phyloP scores from a whole-genome alignment of 2,797 vertebrate genomes.

The Sebastes vulpes region DNA sequence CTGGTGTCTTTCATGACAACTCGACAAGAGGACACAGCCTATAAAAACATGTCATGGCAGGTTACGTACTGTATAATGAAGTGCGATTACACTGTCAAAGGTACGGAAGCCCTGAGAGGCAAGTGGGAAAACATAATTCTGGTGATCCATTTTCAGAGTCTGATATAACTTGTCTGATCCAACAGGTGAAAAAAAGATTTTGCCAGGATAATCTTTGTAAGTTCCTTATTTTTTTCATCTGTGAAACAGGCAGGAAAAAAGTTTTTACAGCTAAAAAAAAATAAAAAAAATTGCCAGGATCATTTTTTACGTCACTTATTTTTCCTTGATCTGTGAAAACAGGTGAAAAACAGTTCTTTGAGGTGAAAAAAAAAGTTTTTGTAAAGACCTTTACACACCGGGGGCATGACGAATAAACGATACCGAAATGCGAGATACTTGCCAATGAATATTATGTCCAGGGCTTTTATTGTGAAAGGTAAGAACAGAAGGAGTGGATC shows the following conservation, averaged over 20 bases:
- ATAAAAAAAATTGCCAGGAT: background rate
- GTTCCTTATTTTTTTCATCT: too few species aligned
- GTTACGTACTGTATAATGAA: background rate
- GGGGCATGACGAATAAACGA: too few species aligned
- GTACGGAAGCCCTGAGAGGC: background rate
- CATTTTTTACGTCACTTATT: too few species aligned
- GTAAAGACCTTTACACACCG: too few species aligned
- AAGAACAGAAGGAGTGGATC: background rate
- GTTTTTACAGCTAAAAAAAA: too few species aligned
- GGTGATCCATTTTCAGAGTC: background rate
- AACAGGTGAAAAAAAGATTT: background rate
- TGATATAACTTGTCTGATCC: background rate
- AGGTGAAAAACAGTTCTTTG: background rate
- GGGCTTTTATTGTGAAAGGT: background rate
- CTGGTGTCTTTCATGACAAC: background rate
- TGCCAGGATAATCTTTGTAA: background rate
- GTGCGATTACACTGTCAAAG: background rate
- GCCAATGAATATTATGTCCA: background rate
- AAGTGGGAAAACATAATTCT: background rate
- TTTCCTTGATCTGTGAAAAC: background rate
- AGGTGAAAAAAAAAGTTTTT: too few species aligned
- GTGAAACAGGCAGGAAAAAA: background rate
- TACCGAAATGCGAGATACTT: too few species aligned
- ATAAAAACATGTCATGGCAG: background rate
- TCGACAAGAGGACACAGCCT: background rate